Percentiles rank a stretch among this genome's conserved stretches.
Conservation (phyloP, 2,888 invertebrate species). For the Antitype chi region DNA sequence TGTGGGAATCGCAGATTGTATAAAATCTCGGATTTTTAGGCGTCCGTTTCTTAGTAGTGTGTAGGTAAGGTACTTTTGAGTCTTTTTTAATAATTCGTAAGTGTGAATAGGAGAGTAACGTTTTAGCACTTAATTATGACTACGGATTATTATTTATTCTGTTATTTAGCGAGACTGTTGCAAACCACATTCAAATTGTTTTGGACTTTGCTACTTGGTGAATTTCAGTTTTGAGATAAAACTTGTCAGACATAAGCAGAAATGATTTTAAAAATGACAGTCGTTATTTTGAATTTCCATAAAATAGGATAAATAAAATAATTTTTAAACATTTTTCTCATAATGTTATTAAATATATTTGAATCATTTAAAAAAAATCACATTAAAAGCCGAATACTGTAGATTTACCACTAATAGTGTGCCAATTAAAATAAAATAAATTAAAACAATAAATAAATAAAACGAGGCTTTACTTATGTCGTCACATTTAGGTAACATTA, state of each 20-base stretch:
- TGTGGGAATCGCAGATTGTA: background rate
- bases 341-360: constrained; percentile 52
- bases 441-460: constrained; percentile 55
- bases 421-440: constrained; percentile 11
- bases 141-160: constrained; percentile 7
- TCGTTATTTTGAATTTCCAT: background rate
- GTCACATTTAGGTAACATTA: constrained; percentile 59
- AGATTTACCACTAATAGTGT: constrained; percentile 44
- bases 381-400: constrained; percentile 64
- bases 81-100: background rate
- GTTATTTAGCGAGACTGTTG: constrained; percentile 1
- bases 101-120: constrained; percentile 12
- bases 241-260: background rate
- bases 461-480: constrained; percentile 56
- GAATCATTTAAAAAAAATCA: constrained; percentile 50
- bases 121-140: constrained; percentile 2
- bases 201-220: background rate
- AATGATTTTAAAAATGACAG: background rate
- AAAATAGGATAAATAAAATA: constrained; percentile 51
- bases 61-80: background rate
- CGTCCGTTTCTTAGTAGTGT: background rate
- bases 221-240: background rate
- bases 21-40: background rate
- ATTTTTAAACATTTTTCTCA: constrained; percentile 3
- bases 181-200: background rate